Conservation (phyloP, 2,113 vertebrate species). For the Columbina picui region DNA sequence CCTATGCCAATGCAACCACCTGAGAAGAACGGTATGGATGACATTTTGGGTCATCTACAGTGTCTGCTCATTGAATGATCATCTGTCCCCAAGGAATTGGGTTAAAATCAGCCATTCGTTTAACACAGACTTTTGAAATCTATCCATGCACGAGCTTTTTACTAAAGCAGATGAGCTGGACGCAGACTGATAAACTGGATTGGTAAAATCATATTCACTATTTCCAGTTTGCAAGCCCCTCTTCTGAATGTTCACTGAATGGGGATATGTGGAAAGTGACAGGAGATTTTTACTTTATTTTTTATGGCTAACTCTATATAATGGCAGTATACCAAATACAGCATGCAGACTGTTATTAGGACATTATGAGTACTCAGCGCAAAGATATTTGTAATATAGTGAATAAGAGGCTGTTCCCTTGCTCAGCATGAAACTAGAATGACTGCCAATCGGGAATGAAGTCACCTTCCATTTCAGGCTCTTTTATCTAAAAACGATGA, state of each 20-base stretch:
- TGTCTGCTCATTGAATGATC: background rate
- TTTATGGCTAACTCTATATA: background rate
- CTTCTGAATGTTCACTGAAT: background rate
- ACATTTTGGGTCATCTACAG: background rate
- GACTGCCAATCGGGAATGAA: background rate
- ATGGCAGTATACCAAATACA: background rate
- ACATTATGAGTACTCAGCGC: background rate
- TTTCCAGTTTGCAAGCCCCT: background rate
- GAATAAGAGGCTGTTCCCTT: background rate
- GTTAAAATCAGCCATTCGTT: background rate
- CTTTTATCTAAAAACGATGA: background rate
- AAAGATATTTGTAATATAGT: background rate
- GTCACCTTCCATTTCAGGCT: constrained; percentile 49
- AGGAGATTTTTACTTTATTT: background rate
- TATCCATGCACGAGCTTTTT: background rate
- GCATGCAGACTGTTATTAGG: background rate
- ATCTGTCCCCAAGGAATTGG: background rate
- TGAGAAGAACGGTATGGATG: background rate
- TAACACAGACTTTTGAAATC: background rate
- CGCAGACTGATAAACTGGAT: background rate
- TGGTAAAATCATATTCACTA: background rate
- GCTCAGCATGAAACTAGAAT: constrained; percentile 12
- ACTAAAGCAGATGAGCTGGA: background rate
- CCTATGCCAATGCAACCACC: background rate
- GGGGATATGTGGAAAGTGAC: rapidly evolving